A percentile compares a stretch with the other conserved stretches of the same genome.
phyloP scores from a whole-genome alignment of 1,140 invertebrate species.

The Uloborus diversus region DNA sequence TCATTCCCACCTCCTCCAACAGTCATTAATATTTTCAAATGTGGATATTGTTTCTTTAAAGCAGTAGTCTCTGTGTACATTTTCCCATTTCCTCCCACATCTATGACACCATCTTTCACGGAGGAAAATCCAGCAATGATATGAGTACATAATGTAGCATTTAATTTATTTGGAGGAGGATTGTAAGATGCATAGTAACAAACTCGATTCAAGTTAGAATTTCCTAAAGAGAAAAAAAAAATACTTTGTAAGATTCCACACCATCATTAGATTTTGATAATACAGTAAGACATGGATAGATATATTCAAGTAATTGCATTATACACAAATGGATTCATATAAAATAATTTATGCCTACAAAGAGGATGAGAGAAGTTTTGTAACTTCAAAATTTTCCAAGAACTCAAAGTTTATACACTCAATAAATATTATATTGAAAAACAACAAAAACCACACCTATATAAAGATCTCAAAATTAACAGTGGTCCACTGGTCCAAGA shows the following conservation, averaged over 20 bases:
- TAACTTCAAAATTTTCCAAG: too few species aligned
- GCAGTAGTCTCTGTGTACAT: constrained; percentile 69
- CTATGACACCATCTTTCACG: constrained; percentile 73
- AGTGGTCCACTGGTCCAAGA: too few species aligned
- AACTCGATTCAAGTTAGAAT: constrained; percentile 10
- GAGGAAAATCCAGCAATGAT: constrained; percentile 79
- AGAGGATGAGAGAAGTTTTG: too few species aligned
- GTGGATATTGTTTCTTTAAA: constrained; percentile 73
- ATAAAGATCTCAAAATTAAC: too few species aligned
- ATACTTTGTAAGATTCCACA: not conserved
- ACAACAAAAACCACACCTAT: too few species aligned
- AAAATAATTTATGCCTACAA: too few species aligned
- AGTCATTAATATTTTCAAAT: constrained; percentile 80
- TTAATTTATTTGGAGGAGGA: not conserved
- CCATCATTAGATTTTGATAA: too few species aligned
- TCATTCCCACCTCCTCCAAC: constrained; percentile 74
- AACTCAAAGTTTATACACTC: too few species aligned
- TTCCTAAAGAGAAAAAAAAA: not conserved
- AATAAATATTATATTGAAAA: too few species aligned
- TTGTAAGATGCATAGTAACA: constrained; percentile 28
- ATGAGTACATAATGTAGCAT: constrained; percentile 77
- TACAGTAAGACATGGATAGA: too few species aligned
- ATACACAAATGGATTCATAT: too few species aligned
- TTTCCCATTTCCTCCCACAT: constrained; percentile 63
- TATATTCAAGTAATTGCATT: too few species aligned